A percentile compares a stretch with the other conserved stretches of the same genome.
These are phyloP conservation scores for Itoplectis maculator DNA, from an alignment of 2,888 invertebrate genomes.

Conservation along the genomic window DNA sequence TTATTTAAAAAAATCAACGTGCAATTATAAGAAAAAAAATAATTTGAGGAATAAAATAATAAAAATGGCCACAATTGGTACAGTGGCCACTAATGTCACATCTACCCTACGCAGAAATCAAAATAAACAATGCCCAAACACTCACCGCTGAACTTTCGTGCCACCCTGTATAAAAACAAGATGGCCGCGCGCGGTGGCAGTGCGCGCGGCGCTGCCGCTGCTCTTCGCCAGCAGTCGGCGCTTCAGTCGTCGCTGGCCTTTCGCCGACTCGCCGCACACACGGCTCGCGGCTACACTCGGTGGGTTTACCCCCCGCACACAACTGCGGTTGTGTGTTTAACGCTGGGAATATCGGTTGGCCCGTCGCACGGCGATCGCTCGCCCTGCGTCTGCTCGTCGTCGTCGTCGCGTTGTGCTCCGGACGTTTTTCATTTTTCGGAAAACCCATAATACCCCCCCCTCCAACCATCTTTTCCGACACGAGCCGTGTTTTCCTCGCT, in stretches of 20 bases:
- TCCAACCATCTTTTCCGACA: too few relatives aligned
- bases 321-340: slow-evolving; percentile 49
- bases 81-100: too few relatives aligned
- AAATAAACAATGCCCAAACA: too few relatives aligned
- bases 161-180: slow-evolving; percentile 34
- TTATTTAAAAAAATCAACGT: too few relatives aligned
- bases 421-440: slow-evolving; percentile 43
- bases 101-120: too few relatives aligned
- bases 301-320: slow-evolving; percentile 42
- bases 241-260: slow-evolving; percentile 73
- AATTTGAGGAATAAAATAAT: too few relatives aligned
- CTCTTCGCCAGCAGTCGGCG: slow-evolving; percentile 72
- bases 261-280: slow-evolving; percentile 69
- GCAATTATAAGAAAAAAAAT: too few relatives aligned
- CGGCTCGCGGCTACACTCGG: slow-evolving; percentile 38
- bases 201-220: background rate
- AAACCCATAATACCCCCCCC: too few relatives aligned
- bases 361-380: slow-evolving; percentile 66
- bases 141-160: slow-evolving; percentile 34
- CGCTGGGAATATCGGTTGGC: slow-evolving; percentile 54
- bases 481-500: background rate
- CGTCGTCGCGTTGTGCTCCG: slow-evolving; percentile 71
- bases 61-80: too few relatives aligned
- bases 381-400: slow-evolving; percentile 63
- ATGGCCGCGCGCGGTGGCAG: slow-evolving; percentile 38